These are phyloP conservation scores for Medauroidea extradentata DNA, from an alignment of 1,140 invertebrate genomes.

Conservation along the genomic window DNA sequence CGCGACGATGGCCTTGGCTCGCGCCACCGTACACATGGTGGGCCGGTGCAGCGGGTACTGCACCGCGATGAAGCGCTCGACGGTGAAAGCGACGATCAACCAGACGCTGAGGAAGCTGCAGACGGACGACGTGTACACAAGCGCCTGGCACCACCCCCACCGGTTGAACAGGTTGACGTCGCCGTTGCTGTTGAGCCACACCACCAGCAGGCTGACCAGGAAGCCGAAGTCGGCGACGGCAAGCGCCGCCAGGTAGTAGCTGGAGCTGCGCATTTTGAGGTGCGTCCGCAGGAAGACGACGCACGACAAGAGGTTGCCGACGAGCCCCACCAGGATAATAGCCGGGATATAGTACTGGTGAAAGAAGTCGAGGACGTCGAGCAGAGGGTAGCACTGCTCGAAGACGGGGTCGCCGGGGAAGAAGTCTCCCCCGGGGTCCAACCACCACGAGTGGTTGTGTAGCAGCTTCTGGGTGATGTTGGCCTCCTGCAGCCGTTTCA, in stretches of 20 bases:
- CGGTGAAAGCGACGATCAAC: slow-evolving; percentile 60
- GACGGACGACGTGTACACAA: slow-evolving; percentile 53
- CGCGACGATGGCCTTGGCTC: slow-evolving; percentile 53
- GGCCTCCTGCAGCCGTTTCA: too few relatives aligned
- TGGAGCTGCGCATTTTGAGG: slow-evolving; percentile 51
- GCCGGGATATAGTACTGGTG: slow-evolving; percentile 50
- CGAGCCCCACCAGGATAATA: slow-evolving; percentile 50
- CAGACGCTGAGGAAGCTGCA: slow-evolving; percentile 56
- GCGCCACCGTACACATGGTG: slow-evolving; percentile 55
- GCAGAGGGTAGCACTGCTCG: slow-evolving; percentile 19
- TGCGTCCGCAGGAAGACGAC: slow-evolving; percentile 54
- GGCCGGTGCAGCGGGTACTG: slow-evolving; percentile 59
- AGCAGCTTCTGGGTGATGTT: too few relatives aligned
- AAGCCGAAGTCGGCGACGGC: slow-evolving; percentile 52
- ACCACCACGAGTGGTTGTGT: too few relatives aligned
- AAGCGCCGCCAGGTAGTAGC: slow-evolving; percentile 55
- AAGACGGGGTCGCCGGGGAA: neutral
- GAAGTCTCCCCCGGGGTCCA: too few relatives aligned
- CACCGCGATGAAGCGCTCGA: slow-evolving; percentile 60
- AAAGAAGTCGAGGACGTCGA: slow-evolving; percentile 46
- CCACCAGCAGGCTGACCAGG: slow-evolving; percentile 46
- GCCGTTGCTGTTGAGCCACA: slow-evolving; percentile 49
- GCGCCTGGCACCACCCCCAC: slow-evolving; percentile 52
- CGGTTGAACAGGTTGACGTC: slow-evolving; percentile 49
- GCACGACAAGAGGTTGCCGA: slow-evolving; percentile 54